phyloP scores from a whole-genome alignment of 1,140 invertebrate genomes.

The Ylistrum balloti region DNA sequence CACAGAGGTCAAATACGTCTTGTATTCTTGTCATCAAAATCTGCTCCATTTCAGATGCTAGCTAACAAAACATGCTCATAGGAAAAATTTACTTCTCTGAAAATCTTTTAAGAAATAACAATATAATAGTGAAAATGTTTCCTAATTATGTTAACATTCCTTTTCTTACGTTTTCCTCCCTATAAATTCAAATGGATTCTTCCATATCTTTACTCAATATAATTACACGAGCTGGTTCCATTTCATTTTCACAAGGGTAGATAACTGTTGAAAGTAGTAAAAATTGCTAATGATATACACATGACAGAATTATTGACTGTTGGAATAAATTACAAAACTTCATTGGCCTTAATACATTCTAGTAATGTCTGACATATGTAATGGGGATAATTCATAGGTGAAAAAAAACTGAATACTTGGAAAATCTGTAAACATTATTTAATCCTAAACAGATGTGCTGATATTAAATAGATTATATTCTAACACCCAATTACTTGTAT shows the following conservation, averaged over 20 bases:
- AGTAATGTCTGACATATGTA: too few relatives aligned
- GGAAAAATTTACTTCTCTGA: background rate
- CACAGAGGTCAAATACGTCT: too few relatives aligned
- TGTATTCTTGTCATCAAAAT: too few relatives aligned
- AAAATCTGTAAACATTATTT: too few relatives aligned
- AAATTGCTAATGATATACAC: background rate
- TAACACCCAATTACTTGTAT: too few relatives aligned
- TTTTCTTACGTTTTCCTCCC: background rate
- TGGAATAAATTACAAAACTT: constrained; percentile 16
- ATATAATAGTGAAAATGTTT: background rate
- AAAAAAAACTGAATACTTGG: too few relatives aligned
- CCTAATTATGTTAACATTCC: background rate
- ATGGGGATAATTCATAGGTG: too few relatives aligned
- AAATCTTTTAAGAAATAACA: background rate
- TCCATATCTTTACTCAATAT: background rate
- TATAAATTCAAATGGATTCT: background rate
- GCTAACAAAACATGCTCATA: too few relatives aligned
- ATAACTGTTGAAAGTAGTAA: background rate
- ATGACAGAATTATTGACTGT: background rate
- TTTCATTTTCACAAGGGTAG: background rate
- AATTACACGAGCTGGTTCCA: background rate
- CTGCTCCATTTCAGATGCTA: too few relatives aligned
- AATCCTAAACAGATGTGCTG: too few relatives aligned
- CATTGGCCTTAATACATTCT: background rate
- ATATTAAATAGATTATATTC: too few relatives aligned